Conservation (phyloP, 2,113 vertebrate genomes). For the Okapia johnstoni region DNA sequence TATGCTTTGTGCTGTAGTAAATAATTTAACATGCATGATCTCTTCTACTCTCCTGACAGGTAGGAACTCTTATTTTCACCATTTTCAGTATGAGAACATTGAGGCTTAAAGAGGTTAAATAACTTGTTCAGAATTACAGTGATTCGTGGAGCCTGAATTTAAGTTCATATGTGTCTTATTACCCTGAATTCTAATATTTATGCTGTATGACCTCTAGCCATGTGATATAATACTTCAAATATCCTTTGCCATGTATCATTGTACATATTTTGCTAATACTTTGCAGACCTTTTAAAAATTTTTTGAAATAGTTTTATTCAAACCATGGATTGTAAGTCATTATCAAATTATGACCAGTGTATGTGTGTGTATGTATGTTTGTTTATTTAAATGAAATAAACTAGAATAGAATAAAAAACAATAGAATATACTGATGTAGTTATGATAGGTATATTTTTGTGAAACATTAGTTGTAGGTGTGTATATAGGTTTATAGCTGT, state of each 20-base stretch:
- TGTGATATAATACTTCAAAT: background rate
- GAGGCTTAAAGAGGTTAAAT: background rate
- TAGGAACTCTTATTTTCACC: background rate
- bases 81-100: background rate
- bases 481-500: background rate
- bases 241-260: background rate
- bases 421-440: background rate
- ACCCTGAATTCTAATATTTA: background rate
- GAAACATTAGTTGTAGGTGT: background rate
- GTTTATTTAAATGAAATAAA: background rate
- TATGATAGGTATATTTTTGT: background rate
- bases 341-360: background rate
- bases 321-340: background rate
- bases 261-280: background rate
- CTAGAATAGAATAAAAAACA: background rate
- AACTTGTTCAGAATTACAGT: background rate
- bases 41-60: background rate
- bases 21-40: background rate
- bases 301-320: background rate
- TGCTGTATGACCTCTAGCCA: background rate
- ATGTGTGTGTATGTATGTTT: background rate
- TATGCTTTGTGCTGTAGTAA: background rate
- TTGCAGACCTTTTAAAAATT: background rate
- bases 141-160: background rate
- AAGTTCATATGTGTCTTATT: background rate